Conservation (phyloP, 2,888 invertebrate genomes). For the Rhamphomyia laevipes region DNA sequence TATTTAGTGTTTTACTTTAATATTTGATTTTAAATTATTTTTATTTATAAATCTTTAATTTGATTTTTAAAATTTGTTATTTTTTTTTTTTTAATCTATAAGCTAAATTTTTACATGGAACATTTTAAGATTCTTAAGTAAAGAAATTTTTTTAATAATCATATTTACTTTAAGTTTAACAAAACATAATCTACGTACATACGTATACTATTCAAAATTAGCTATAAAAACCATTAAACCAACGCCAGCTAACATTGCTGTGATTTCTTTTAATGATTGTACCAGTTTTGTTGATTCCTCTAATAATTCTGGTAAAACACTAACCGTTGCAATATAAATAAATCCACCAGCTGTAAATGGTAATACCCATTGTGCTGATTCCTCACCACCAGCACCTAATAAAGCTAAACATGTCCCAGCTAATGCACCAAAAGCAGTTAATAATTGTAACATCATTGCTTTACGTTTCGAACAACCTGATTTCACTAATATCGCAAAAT, state of each 20-base stretch:
- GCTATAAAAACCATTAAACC: conserved; percentile 94
- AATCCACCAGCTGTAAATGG: conserved; percentile 99
- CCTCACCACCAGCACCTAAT: conserved; percentile 58
- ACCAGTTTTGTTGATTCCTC: conserved; percentile 75
- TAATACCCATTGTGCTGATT: conserved; percentile 76
- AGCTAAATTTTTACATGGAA: too few relatives aligned
- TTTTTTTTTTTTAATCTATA: too few relatives aligned
- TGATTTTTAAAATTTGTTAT: too few relatives aligned
- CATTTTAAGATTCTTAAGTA: background rate
- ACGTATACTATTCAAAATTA: conserved; percentile 33
- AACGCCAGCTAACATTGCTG: conserved; percentile 79
- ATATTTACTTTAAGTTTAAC: background rate
- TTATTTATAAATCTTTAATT: too few relatives aligned
- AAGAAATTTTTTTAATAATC: background rate
- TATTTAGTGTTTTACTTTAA: background rate
- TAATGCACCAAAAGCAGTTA: conserved; percentile 91
- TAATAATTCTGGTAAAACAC: conserved; percentile 93
- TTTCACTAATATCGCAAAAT: conserved; percentile 96
- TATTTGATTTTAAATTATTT: background rate
- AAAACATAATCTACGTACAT: too few relatives aligned
- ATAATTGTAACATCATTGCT: conserved; percentile 88
- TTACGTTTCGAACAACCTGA: conserved; percentile 89
- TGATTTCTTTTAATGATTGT: conserved; percentile 85
- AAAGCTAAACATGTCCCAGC: conserved; percentile 86
- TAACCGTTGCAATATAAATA: conserved; percentile 98